These are phyloP conservation scores for Drosophila ironensis DNA, from an alignment of 1,140 invertebrate genomes.

Conservation along the genomic window DNA sequence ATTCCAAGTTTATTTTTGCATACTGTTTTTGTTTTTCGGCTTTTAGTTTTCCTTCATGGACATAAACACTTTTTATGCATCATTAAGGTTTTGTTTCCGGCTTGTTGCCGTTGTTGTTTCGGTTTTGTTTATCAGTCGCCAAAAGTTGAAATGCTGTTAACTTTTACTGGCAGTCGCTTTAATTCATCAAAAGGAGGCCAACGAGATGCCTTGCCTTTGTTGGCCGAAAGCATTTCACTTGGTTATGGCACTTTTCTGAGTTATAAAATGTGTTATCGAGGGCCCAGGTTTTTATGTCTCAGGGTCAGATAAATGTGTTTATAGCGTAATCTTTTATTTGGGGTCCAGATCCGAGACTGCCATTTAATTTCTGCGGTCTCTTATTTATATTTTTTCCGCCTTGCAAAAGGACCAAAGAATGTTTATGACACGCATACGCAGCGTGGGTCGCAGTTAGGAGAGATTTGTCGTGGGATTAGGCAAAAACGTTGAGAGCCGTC, in stretches of 20 bases:
- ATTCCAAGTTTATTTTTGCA: constrained; percentile 59
- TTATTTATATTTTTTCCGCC: constrained; percentile 31
- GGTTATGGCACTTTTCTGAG: constrained; percentile 66
- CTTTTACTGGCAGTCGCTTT: constrained; percentile 68
- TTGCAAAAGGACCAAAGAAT: no score
- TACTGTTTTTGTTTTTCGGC: constrained; percentile 37
- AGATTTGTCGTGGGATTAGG: constrained; percentile 74
- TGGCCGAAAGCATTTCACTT: constrained; percentile 13
- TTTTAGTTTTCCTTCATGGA: constrained; percentile 51
- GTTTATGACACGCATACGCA: constrained; percentile 67
- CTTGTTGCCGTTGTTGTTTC: constrained; percentile 17
- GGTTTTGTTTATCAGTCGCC: constrained; percentile 38
- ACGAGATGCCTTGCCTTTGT: constrained; percentile 20
- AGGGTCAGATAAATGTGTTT: constrained; percentile 77
- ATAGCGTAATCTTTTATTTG: constrained; percentile 59
- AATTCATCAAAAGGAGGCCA: constrained; percentile 68
- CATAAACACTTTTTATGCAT: constrained; percentile 68
- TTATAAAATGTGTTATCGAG: constrained; percentile 78
- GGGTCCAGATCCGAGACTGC: constrained; percentile 34
- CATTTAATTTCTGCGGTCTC: constrained; percentile 72
- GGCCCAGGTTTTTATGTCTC: constrained; percentile 74
- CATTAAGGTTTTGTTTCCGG: constrained; percentile 44
- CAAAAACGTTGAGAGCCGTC: constrained; percentile 56
- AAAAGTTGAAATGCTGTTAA: constrained; percentile 46
- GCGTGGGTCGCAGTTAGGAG: constrained; percentile 40